Base-by-base conservation (phyloP, 2,113 vertebrate genomes). In the Trogon melanurus region DNA sequence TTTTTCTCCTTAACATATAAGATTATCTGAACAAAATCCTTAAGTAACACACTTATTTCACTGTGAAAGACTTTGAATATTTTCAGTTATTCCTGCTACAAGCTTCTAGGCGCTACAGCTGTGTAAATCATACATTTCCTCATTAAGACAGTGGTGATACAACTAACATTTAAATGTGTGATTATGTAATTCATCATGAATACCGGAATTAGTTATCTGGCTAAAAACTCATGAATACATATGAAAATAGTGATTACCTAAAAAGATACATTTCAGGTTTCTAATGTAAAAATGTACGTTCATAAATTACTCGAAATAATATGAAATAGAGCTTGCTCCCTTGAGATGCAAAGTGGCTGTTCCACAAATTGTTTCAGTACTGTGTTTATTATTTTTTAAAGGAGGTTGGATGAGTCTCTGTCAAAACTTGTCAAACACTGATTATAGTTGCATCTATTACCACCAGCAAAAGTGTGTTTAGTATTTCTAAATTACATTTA, bases 141-240 rank as follows among this genome's bases (percentile, higher is more conserved):
- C 62, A 79, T 62, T 87, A 91, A 92, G 57, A 71, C 53, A 87
- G 58, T 29, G 47, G 67, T 70, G 50, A 79, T 80, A 85, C 57
- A 95, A 92, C 54, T 26, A 82, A 90, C 32, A 65, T 93, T 91
- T 94, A 88, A 91, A 79, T 3, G 2, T 62, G 67, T 16, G 88
- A 88, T 91, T 93, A 57, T 22, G 53, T 76, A 93, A 93, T 88
- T 93, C 71, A 61, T 76, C n/a, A 54, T 34, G 54, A 95, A 72
- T 45, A 80, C 67, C 78, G 76, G 83, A 69, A 94, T 94, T 90
- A 79, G 88, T 73, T 95, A 51, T 78, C 72, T 62, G 67, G 32
- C 66, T 91, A 45, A 95, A 93, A 93, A 53, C 88, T 97, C 92
- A 95, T 88, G 81, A 95, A 96, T 96, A 89, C 85, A 69, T 85